These are phyloP conservation scores for Nasonia vitripennis DNA, from an alignment of 1,140 invertebrate genomes.

Conservation along the genomic window DNA sequence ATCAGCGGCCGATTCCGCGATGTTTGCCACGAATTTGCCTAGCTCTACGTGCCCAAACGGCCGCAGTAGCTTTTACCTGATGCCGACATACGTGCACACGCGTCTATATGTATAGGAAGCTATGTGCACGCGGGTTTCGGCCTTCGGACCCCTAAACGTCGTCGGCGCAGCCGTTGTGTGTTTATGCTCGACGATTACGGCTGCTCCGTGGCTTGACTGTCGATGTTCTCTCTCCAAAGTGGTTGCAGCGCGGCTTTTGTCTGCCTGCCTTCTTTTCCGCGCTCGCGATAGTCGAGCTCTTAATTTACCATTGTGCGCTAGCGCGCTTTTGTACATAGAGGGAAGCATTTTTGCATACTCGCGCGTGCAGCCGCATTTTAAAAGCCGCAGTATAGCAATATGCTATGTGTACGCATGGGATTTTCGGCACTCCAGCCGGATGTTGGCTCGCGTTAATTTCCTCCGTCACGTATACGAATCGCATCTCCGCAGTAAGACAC, in stretches of 20 bases:
- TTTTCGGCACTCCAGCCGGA: too few species aligned
- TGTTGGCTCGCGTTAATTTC: too few species aligned
- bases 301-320: neutral
- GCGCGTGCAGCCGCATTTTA: neutral
- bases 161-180: neutral
- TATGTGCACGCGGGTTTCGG: neutral
- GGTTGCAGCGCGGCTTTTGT: neutral
- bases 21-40: constrained; percentile 72
- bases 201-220: constrained; percentile 19
- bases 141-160: neutral
- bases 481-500: too few species aligned
- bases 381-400: neutral
- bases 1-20: constrained; percentile 49
- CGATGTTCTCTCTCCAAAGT: neutral
- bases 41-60: constrained; percentile 60
- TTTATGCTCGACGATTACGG: constrained; percentile 24
- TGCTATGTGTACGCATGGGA: too few species aligned
- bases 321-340: neutral
- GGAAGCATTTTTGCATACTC: neutral
- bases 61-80: neutral
- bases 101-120: neutral
- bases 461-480: too few species aligned
- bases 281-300: neutral
- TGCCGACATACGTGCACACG: too few species aligned
- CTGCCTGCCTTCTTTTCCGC: neutral